These are phyloP conservation scores for Serrognathus titanus DNA, from an alignment of 2,888 invertebrate genomes.

Conservation along the genomic window DNA sequence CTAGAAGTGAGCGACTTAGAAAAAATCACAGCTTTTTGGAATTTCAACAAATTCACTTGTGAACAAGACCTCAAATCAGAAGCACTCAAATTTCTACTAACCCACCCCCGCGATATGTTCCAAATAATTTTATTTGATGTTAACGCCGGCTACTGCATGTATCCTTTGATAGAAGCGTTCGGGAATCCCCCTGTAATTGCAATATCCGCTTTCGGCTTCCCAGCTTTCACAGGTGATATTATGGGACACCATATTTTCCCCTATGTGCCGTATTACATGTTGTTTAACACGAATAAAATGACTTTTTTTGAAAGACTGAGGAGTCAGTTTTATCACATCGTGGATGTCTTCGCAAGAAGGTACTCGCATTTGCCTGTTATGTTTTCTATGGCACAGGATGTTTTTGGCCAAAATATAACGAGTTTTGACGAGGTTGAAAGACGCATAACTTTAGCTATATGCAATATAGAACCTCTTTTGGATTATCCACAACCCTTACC, in stretches of 20 bases:
- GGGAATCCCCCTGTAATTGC: conserved; percentile 27
- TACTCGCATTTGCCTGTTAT: conserved; percentile 19
- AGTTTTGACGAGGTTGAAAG: conserved; percentile 29
- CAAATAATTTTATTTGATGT: conserved; percentile 29
- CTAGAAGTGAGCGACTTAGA: conserved; percentile 1
- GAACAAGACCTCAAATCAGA: conserved; percentile 18
- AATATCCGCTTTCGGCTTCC: conserved; percentile 23
- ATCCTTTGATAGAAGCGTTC: conserved; percentile 26
- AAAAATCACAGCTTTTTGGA: conserved; percentile 7
- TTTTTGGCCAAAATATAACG: conserved; percentile 30
- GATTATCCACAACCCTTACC: conserved; percentile 36
- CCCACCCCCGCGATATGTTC: conserved; percentile 26
- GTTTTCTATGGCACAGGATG: conserved; percentile 24
- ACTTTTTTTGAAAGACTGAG: conserved; percentile 28
- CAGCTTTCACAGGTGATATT: conserved; percentile 13
- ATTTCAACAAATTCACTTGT: conserved; percentile 18
- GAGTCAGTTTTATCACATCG: conserved; percentile 21
- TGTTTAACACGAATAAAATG: conserved; percentile 27
- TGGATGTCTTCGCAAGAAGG: conserved; percentile 15
- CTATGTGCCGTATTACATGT: conserved; percentile 30
- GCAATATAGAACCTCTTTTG: conserved; percentile 36
- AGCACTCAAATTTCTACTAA: conserved; percentile 18
- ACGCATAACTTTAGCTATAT: conserved; percentile 33
- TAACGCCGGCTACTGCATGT: conserved; percentile 22
- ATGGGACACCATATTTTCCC: conserved; percentile 26